Base-by-base conservation (phyloP, 2,113 vertebrate species). In the Malurus melanocephalus region DNA sequence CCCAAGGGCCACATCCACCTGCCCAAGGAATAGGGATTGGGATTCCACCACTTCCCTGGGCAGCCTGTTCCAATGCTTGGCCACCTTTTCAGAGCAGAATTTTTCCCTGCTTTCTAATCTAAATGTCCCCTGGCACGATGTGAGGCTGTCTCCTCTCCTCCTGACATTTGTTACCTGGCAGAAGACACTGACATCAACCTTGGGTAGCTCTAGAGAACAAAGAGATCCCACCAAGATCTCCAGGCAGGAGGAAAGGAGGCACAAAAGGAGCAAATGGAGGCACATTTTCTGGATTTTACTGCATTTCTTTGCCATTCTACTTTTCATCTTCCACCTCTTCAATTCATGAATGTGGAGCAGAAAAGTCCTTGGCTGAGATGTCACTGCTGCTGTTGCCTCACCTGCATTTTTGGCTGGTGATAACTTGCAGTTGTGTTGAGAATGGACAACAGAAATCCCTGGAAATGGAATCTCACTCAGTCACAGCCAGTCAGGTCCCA, bases 301-400 rank as follows among this genome's bases (percentile, higher is more conserved):
- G 13, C 2, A 14, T 75, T 79, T 53, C 14, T 67, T 30, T 1
- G 2, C 12, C 14, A 9, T 32, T 67, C 11, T 87, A 5, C 22
- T 84, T 45, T 67, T 24, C 18, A 61, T 89, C 52, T 67, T 61
- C 21, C n/a, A 16, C 30, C 11, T 30, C 21, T 74, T 55, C 22
- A 61, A 10, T 35, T 49, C 61, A 42, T 1, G 1, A 68, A 49
- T 1, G 0, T 32, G 21, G 21, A 5, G 8, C 10, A 59, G 24
- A 26, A 16, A 61, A 77, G 7, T 28, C 21, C 38, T 75, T 26
- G 14, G 48, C 43, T 67, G 28, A 52, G 28, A 12, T 43, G 10
- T 27, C 26, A 22, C 16, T 21, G 3, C 21, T 17, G 7, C 10
- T 56, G 13, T 30, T 51, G 6, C 7, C 21, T 38, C 49, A 32